Evolutionary conservation across 1,140 invertebrate species (phyloP).

Genomic region (Pygmarrhopalites habei): DNA sequence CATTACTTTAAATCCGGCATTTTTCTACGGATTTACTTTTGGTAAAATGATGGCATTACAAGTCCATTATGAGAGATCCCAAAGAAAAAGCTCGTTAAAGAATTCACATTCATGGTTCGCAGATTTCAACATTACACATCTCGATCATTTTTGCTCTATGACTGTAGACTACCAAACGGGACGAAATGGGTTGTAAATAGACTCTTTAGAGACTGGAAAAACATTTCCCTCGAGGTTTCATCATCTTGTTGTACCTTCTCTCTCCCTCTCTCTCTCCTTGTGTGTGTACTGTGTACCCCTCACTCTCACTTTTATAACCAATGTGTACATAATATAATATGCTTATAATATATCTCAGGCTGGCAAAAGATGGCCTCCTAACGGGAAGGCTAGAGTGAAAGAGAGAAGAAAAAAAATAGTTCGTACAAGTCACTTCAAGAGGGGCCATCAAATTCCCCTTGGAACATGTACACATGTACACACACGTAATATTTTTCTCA

Average conservation of each 20-base stretch:
- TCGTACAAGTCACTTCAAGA: no score
- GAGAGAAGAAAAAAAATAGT: no score
- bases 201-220: conserved; percentile 22
- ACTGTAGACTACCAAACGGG: conserved; percentile 25
- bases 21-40: conserved; percentile 38
- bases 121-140: conserved; percentile 32
- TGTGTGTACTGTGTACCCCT: background rate
- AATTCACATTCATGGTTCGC: conserved; percentile 40
- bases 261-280: background rate
- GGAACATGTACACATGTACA: no score
- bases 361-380: no score
- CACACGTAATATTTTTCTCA: no score
- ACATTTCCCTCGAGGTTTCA: conserved; percentile 14
- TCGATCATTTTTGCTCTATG: conserved; percentile 30
- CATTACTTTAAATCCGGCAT: conserved; percentile 39
- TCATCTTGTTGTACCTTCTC: background rate
- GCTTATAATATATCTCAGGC: no score
- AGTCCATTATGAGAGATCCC: conserved; percentile 39
- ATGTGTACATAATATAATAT: no score
- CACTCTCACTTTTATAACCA: no score
- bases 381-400: no score
- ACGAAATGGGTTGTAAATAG: conserved; percentile 37
- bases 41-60: conserved; percentile 39
- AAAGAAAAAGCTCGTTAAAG: conserved; percentile 38
- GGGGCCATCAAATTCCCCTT: no score